phyloP scores from a whole-genome alignment of 2,113 vertebrate species.

The Macquaria australasica region DNA sequence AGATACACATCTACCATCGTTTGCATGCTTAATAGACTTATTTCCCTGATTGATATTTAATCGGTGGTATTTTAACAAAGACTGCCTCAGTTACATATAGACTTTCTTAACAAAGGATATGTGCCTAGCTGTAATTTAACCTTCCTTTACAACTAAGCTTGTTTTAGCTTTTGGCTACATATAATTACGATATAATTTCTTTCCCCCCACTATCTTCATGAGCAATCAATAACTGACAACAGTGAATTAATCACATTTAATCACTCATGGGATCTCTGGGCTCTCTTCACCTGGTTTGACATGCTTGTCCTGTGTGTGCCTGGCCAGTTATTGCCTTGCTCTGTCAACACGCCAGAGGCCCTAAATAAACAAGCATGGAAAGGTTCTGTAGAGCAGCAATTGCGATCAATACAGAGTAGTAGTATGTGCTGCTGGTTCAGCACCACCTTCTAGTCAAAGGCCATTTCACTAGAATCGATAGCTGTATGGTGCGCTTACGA shows the following conservation, averaged over 20 bases:
- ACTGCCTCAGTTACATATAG: not conserved
- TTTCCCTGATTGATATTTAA: constrained; percentile 35
- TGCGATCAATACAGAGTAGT: constrained; percentile 59
- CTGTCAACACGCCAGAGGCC: constrained; percentile 64
- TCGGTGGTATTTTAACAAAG: constrained; percentile 11
- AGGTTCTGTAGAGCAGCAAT: constrained; percentile 47
- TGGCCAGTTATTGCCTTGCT: constrained; percentile 57
- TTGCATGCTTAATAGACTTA: constrained; percentile 26
- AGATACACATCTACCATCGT: constrained; percentile 37
- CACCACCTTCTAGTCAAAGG: constrained; percentile 59
- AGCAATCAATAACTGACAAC: constrained; percentile 38
- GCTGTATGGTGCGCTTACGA: not conserved
- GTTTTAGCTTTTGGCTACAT: not conserved
- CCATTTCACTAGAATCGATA: constrained; percentile 61
- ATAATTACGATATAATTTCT: not conserved
- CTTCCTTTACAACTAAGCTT: no score
- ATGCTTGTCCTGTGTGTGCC: constrained; percentile 45
- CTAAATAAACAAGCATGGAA: constrained; percentile 69
- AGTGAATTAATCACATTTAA: constrained; percentile 45
- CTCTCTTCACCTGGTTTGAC: constrained; percentile 41
- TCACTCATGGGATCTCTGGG: constrained; percentile 37
- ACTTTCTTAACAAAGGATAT: not conserved
- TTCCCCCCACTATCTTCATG: not conserved
- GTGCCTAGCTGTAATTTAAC: not conserved
- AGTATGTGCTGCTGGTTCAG: constrained; percentile 60